phyloP scores from a whole-genome alignment of 2,797 vertebrate genomes.

The Prionace glauca region DNA sequence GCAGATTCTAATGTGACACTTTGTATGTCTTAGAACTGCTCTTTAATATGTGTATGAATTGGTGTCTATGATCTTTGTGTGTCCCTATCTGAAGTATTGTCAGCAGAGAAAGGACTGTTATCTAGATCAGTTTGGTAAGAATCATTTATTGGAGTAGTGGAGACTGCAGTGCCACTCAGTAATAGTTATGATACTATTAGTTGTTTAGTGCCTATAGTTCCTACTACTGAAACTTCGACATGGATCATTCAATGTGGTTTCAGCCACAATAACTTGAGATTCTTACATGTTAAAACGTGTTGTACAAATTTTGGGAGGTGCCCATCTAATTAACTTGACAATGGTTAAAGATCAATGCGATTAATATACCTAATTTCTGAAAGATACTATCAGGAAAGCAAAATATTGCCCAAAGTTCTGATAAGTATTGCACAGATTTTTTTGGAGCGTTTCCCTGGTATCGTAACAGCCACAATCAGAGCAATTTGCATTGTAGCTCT shows the following conservation, averaged over 20 bases:
- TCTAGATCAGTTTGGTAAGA: not conserved
- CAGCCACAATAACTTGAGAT: not conserved
- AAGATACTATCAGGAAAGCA: not conserved
- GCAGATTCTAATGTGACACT: constrained; percentile 1
- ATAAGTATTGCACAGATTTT: not conserved
- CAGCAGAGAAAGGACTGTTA: not conserved
- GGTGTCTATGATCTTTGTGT: not conserved
- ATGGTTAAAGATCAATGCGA: not conserved
- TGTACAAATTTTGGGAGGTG: not conserved
- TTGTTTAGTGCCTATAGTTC: not conserved
- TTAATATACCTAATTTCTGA: not conserved
- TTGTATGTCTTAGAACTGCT: constrained; percentile 27
- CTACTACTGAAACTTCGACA: not conserved
- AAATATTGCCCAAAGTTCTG: not conserved
- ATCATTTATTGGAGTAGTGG: not conserved
- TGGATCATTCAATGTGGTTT: not conserved
- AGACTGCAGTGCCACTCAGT: not conserved
- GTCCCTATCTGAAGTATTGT: not conserved
- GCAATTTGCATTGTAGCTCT: constrained; percentile 11
- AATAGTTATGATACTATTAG: not conserved
- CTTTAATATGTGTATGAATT: too few species aligned
- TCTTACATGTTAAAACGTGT: not conserved
- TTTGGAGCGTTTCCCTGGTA: not conserved
- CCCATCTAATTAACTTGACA: not conserved
- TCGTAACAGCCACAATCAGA: not conserved